Percentiles rank a stretch among this genome's conserved stretches.
Conservation (phyloP, 2,113 vertebrate genomes). For the Rhinoderma darwinii region DNA sequence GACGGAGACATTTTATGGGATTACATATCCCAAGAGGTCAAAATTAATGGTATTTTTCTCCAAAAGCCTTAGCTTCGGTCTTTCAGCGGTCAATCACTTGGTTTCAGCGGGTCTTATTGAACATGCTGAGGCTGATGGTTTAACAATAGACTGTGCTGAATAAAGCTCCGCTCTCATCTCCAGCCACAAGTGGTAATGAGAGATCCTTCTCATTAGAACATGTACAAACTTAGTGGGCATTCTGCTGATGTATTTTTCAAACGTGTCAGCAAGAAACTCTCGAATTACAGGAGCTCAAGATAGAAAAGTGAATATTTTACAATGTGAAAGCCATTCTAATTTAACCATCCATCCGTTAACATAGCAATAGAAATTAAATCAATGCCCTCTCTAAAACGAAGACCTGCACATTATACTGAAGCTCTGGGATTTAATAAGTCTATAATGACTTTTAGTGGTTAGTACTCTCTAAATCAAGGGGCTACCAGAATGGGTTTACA, state of each 20-base stretch:
- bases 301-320: conserved; percentile 18
- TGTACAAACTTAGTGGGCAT: conserved; percentile 20
- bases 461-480: not conserved
- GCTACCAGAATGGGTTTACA: not conserved
- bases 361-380: conserved; percentile 13
- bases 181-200: conserved; percentile 4
- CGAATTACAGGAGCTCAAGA: not conserved
- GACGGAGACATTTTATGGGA: conserved; percentile 26
- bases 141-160: conserved; percentile 47
- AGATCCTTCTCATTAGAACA: conserved; percentile 42
- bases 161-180: conserved; percentile 11
- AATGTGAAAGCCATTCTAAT: not conserved
- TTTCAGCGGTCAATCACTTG: conserved; percentile 28
- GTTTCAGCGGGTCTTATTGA: conserved; percentile 33
- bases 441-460: not conserved
- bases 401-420: not conserved
- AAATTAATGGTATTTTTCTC: conserved; percentile 38
- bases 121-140: conserved; percentile 13
- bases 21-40: conserved; percentile 34
- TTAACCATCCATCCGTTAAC: not conserved
- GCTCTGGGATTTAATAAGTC: not conserved
- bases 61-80: not conserved
- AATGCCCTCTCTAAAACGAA: not conserved
- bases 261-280: conserved; percentile 24
- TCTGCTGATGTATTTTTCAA: conserved; percentile 17